phyloP scores from a whole-genome alignment of 2,888 invertebrate genomes.

The Aphelenchoides bicaudatus region DNA sequence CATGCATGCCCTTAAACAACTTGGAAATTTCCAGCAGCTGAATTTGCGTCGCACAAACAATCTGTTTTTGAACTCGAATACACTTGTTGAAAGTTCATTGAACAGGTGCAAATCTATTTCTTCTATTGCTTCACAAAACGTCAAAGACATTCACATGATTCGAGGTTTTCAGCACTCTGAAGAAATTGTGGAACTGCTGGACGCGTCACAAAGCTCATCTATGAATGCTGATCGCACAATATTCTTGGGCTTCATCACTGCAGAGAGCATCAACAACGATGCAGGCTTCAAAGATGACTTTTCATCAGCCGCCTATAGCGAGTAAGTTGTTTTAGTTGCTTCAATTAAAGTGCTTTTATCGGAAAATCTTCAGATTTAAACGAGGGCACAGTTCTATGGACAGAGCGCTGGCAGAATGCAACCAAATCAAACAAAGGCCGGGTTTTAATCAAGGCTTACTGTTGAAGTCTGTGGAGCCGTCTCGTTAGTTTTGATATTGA shows the following conservation, averaged over 20 bases:
- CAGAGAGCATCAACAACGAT: slow-evolving; percentile 21
- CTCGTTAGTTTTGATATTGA: slow-evolving; percentile 38
- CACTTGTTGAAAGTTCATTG: too few species aligned
- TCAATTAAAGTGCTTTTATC: slow-evolving; percentile 17
- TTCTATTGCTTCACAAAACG: not conserved
- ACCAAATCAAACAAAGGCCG: slow-evolving; percentile 36
- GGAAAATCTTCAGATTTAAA: slow-evolving; percentile 36
- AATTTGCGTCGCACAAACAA: too few species aligned
- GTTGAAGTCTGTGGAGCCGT: slow-evolving; percentile 52
- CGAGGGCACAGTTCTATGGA: slow-evolving; percentile 45
- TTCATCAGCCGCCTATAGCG: slow-evolving; percentile 25
- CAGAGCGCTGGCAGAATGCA: slow-evolving; percentile 49
- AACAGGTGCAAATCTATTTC: too few species aligned
- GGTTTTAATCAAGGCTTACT: slow-evolving; percentile 48
- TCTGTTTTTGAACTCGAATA: too few species aligned
- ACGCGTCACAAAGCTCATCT: slow-evolving; percentile 27
- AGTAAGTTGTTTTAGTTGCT: slow-evolving; percentile 24
- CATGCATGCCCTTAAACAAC: too few species aligned
- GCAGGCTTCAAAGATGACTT: slow-evolving; percentile 7
- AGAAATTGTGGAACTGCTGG: slow-evolving; percentile 36
- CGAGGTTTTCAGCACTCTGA: slow-evolving; percentile 40
- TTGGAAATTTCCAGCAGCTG: too few species aligned
- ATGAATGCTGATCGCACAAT: slow-evolving; percentile 31
- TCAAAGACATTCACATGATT: too few species aligned
- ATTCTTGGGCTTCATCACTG: slow-evolving; percentile 32